Evolutionary conservation across 2,113 vertebrate species (phyloP), one percentile per base, ranked within the genome.

Genomic region (Zosterops borbonicus): DNA sequence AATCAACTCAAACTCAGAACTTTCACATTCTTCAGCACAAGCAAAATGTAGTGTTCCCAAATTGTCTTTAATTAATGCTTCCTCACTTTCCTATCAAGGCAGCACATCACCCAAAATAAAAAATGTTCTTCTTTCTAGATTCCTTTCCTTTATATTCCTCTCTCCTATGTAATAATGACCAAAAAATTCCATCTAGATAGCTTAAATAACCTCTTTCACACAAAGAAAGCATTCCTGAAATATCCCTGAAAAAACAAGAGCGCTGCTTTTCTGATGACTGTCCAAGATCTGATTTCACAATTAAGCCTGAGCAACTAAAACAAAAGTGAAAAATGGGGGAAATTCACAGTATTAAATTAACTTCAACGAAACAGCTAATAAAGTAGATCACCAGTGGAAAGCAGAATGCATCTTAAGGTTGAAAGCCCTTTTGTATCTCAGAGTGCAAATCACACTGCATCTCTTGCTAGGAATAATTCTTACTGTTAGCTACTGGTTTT

Each of bases 361-460:
- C 28, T 58, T 16, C 71, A 81, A 88, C 5, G 52, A 89, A 97
- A 73, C 50, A 89, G 47, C 41, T 24, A 33, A 55, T 79, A 56
- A 90, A 95, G 84, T 74, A 96, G 63, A 75, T 93, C 70, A 94
- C 52, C 73, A 90, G 76, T 89, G 70, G 73, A 96, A 87, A 95
- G 35, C 52, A 90, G 87, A 83, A 90, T 42, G 71, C 22, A 31
- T 73, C 37, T 93, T 90, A 86, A 74, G 37, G n/a, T 74, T 79
- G 70, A 89, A 88, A 46, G 23, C 8, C 3, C 15, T 78, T 39
- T 37, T 42, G 7, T 13, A 33, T 18, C 25, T 67, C 13, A 37
- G 17, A 53, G 9, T 63, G 35, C 5, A 83, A 64, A 73, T 24
- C 12, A 37, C 10, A 23, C 9, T 69, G 18, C 67, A 50, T 64